These are phyloP conservation scores for Pachyseris speciosa DNA, from an alignment of 64 coral and sea anemone species.

Conservation along the genomic window DNA sequence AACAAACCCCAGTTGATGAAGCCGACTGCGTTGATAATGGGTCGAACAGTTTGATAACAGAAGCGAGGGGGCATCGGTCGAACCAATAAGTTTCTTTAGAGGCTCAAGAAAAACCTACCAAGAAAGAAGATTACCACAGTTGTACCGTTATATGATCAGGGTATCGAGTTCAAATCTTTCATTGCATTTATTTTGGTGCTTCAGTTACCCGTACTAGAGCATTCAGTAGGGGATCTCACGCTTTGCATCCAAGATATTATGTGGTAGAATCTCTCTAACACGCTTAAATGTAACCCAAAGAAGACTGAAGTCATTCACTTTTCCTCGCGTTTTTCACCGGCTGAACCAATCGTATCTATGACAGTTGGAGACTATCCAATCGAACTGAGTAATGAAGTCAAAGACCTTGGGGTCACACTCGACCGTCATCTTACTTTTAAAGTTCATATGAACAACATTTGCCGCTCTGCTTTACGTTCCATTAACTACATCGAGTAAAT, in stretches of 20 bases:
- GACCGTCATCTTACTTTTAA: conserved; percentile 4
- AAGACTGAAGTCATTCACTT: conserved; percentile 38
- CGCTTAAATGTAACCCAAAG: conserved; percentile 6
- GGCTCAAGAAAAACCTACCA: conserved; percentile 82
- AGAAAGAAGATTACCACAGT: background rate
- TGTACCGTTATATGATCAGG: no score
- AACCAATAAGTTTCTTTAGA: conserved; percentile 67
- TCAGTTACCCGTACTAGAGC: no score
- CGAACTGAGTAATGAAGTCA: background rate
- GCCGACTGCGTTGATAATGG: conserved; percentile 52
- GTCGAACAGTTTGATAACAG: conserved; percentile 70
- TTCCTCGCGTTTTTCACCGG: background rate
- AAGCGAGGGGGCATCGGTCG: conserved; percentile 42
- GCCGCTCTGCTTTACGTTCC: background rate
- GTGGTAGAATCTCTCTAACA: no score
- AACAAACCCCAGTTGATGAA: conserved; percentile 77
- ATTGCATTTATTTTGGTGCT: no score
- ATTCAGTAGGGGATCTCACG: no score
- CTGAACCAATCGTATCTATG: background rate
- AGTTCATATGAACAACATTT: background rate
- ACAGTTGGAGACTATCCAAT: background rate
- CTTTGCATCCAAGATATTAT: no score
- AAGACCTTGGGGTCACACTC: conserved; percentile 14
- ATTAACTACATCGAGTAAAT: background rate
- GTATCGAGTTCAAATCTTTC: no score